Percentiles rank a stretch among this genome's conserved stretches.
Evolutionary conservation across 2,888 invertebrate species (phyloP).

Genomic region (Itoplectis maculator): DNA sequence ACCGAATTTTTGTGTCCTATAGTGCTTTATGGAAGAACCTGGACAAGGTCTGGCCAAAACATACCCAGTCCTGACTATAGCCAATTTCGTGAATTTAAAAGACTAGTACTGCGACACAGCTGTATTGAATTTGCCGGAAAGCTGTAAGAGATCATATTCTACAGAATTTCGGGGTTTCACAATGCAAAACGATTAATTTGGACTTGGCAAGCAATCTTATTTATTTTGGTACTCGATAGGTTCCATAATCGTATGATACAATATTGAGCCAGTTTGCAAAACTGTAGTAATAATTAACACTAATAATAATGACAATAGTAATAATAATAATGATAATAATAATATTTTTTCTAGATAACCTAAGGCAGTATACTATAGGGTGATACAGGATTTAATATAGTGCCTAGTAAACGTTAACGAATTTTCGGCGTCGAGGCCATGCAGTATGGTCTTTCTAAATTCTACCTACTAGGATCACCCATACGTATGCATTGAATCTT

Average conservation of each 20-base stretch:
- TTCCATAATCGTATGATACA: constrained; percentile 83
- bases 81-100: too few species aligned
- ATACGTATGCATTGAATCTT: constrained; percentile 57
- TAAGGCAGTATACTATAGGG: constrained; percentile 81
- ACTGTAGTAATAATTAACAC: constrained; percentile 74
- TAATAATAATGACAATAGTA: constrained; percentile 74
- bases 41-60: too few species aligned
- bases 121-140: not conserved
- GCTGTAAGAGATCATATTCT: constrained; percentile 42
- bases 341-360: constrained; percentile 82
- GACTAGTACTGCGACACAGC: not conserved
- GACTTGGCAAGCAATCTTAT: constrained; percentile 83
- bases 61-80: too few species aligned
- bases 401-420: constrained; percentile 82
- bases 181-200: constrained; percentile 65
- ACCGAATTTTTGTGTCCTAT: too few species aligned
- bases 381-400: constrained; percentile 80
- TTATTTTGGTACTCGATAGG: constrained; percentile 83
- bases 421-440: constrained; percentile 75
- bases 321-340: constrained; percentile 78
- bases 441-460: constrained; percentile 68
- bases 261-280: constrained; percentile 82
- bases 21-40: too few species aligned
- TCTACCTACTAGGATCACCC: constrained; percentile 75
- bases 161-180: not conserved